These are phyloP conservation scores for Pherbina coryleti DNA, from an alignment of 2,888 invertebrate species.

Conservation along the genomic window DNA sequence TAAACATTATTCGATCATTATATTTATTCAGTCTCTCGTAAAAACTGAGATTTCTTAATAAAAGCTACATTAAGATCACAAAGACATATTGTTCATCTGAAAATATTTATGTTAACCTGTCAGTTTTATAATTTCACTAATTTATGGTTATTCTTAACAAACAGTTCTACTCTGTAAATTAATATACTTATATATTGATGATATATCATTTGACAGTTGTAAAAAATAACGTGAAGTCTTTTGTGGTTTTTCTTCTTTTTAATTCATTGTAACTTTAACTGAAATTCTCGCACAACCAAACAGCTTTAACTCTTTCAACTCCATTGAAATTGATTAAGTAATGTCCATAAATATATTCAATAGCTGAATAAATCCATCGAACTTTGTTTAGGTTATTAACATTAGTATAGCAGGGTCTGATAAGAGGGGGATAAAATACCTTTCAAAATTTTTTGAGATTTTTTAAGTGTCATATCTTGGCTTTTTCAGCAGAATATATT, in stretches of 20 bases:
- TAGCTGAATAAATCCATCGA: conserved; percentile 3
- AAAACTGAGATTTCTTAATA: no score
- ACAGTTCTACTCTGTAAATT: no score
- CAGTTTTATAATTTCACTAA: no score
- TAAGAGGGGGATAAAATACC: not conserved
- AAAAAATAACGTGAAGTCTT: not conserved
- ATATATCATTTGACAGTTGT: no score
- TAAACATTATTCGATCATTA: no score
- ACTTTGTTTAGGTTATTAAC: conserved; percentile 7
- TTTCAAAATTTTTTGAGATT: not conserved
- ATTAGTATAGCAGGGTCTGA: not conserved
- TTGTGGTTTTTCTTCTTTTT: not conserved
- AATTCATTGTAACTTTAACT: not conserved
- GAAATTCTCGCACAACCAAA: not conserved
- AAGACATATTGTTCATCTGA: no score
- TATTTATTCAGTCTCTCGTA: no score
- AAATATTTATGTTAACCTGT: no score
- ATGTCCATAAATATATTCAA: not conserved
- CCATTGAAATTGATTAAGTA: not conserved
- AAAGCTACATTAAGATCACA: no score
- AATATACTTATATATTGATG: no score
- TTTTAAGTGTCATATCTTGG: not conserved
- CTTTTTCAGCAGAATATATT: not conserved
- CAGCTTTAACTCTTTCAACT: not conserved
- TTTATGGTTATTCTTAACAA: no score